Evolutionary conservation across 53 echinoderm and acorn worm genomes (phyloP), one percentile per base, ranked within the genome.

Genomic region (Echinarachnius parma): DNA sequence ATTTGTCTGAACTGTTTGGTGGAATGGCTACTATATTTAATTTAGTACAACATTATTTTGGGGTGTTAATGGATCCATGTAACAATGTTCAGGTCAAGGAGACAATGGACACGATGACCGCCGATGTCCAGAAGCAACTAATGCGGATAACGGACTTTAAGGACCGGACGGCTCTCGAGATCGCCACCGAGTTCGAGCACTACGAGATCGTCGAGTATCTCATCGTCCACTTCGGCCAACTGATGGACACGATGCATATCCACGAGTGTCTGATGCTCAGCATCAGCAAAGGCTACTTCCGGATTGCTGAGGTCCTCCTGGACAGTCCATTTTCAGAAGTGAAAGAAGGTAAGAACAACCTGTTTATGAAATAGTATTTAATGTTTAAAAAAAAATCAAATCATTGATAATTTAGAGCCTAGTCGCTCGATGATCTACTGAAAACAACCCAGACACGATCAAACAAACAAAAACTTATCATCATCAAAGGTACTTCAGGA

Each of bases 251-350:
- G 21, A 77, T 79, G 23, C 48, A 67, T 19, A 69, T 96, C 10
- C 80, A 96, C 69, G 96, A 96, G 46, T 87, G 91, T 5, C 62
- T 96, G 0, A 96, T 96, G 96, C 25, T 96, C 13, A 87, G 90
- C 3, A 96, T 96, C 46, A 96, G 96, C 61, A 96, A 96, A 42
- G 96, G 96, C 0, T 96, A 96, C 59, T 28, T 87, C 9, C 79
- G 96, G 11, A 96, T 96, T 25, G 85, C 88, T 4, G 50, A 82
- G 64, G 77, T 82, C 1, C 48, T 96, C 7, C 76, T 96, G 21
- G 64, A 82, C 0, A 86, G 86, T 39, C 88, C 93, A 39, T n/a
- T n/a, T n/a, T n/a, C n/a, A n/a, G n/a, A n/a, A n/a, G n/a, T n/a
- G n/a, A n/a, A n/a, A n/a, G n/a, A n/a, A n/a, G n/a, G n/a, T n/a